phyloP scores from a whole-genome alignment of 1,140 invertebrate species.

The Pectinophora gossypiella region DNA sequence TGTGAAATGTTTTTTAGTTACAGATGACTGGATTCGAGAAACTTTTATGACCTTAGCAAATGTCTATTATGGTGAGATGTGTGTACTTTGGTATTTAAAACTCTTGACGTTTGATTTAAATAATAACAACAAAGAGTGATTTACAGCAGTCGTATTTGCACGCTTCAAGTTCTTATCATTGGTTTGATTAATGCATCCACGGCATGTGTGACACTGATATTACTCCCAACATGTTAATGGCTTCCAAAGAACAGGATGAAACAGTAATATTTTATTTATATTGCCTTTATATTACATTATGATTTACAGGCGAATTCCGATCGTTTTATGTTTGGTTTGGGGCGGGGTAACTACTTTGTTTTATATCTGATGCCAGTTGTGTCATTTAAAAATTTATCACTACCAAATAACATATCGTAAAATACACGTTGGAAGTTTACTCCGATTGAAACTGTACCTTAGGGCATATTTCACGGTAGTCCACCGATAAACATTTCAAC shows the following conservation, averaged over 20 bases:
- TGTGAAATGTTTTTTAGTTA: too few relatives aligned
- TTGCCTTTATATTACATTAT: not conserved
- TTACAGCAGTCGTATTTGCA: conserved; percentile 53
- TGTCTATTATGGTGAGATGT: too few relatives aligned
- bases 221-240: not conserved
- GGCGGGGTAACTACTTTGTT: not conserved
- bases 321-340: not conserved
- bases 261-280: conserved; percentile 23
- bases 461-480: not conserved
- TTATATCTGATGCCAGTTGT: not conserved
- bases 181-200: conserved; percentile 53
- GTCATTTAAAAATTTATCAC: not conserved
- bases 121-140: conserved; percentile 46
- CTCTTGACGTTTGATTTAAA: too few relatives aligned
- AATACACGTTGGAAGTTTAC: not conserved
- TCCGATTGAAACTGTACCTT: not conserved
- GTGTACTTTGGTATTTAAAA: too few relatives aligned
- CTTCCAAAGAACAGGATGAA: conserved; percentile 24
- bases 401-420: not conserved
- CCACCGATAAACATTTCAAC: not conserved
- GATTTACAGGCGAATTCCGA: not conserved
- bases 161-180: conserved; percentile 49
- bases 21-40: too few relatives aligned
- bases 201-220: conserved; percentile 21
- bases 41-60: too few relatives aligned